Evolutionary conservation across 2,888 invertebrate species (phyloP).

Genomic region (Byasa hedistus): DNA sequence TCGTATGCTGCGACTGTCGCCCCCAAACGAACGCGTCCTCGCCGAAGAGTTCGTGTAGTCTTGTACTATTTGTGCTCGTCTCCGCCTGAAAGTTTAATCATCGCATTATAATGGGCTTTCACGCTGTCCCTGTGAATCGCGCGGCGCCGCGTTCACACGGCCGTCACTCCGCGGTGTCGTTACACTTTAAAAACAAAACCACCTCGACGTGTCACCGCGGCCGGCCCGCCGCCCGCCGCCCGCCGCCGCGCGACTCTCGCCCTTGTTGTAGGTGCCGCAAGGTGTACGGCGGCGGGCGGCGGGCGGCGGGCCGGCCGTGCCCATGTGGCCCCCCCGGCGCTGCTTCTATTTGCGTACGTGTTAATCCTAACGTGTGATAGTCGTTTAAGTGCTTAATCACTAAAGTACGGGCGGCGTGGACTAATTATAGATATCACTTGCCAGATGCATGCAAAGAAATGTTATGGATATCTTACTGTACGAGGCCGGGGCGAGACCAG

Average conservation of each 20-base stretch:
- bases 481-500: too few species aligned
- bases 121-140: constrained; percentile 62
- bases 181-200: constrained; percentile 56
- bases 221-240: constrained; percentile 32
- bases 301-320: constrained; percentile 32
- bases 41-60: neutral
- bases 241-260: constrained; percentile 35
- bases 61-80: constrained; percentile 35
- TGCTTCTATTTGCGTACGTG: constrained; percentile 52
- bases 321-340: constrained; percentile 58
- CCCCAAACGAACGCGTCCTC: neutral
- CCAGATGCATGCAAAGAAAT: too few species aligned
- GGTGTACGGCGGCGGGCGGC: constrained; percentile 29
- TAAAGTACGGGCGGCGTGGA: neutral
- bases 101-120: constrained; percentile 46
- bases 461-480: too few species aligned
- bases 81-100: constrained; percentile 38
- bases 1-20: too few species aligned
- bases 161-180: constrained; percentile 60
- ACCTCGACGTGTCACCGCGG: constrained; percentile 43
- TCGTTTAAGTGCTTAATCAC: constrained; percentile 21
- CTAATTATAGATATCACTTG: neutral
- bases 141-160: constrained; percentile 66
- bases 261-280: constrained; percentile 38
- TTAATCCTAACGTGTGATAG: constrained; percentile 35